phyloP scores from a whole-genome alignment of 2,797 vertebrate genomes.

The Borostomias antarcticus region DNA sequence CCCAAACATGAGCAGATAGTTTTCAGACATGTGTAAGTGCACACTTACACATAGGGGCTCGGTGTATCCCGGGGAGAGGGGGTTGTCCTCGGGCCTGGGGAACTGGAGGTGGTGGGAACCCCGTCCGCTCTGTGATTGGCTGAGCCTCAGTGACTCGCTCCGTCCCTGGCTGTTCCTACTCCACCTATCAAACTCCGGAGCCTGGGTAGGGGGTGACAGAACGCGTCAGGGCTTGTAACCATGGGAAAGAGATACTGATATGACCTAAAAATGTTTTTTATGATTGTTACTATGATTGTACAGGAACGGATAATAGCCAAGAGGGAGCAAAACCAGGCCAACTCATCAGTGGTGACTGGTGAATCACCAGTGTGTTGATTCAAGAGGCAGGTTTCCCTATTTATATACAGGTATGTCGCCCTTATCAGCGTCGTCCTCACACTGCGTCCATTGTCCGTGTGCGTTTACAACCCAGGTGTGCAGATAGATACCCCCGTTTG shows the following conservation, averaged over 20 bases:
- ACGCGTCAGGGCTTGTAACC: background rate
- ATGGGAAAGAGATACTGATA: no score
- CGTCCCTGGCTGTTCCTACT: constrained; percentile 66
- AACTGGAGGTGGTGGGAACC: constrained; percentile 69
- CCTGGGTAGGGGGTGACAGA: no score
- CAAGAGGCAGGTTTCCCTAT: background rate
- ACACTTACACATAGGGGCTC: constrained; percentile 84
- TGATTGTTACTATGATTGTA: no score
- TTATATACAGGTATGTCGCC: no score
- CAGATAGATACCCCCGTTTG: background rate
- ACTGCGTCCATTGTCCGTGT: no score
- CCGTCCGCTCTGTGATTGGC: constrained; percentile 55
- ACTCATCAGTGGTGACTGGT: no score
- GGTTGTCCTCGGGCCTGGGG: constrained; percentile 67
- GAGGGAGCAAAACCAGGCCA: background rate
- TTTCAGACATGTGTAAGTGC: constrained; percentile 11
- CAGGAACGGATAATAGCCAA: no score
- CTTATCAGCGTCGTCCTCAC: background rate
- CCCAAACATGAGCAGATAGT: constrained; percentile 3
- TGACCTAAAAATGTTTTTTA: no score
- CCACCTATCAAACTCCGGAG: constrained; percentile 73
- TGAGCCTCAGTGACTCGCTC: constrained; percentile 51
- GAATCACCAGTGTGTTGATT: background rate
- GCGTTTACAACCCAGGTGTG: no score
- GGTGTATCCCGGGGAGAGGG: constrained; percentile 76